Evolutionary conservation across 2,888 invertebrate species (phyloP), one percentile per base, ranked within the genome.

Genomic region (Agrotis exclamationis): DNA sequence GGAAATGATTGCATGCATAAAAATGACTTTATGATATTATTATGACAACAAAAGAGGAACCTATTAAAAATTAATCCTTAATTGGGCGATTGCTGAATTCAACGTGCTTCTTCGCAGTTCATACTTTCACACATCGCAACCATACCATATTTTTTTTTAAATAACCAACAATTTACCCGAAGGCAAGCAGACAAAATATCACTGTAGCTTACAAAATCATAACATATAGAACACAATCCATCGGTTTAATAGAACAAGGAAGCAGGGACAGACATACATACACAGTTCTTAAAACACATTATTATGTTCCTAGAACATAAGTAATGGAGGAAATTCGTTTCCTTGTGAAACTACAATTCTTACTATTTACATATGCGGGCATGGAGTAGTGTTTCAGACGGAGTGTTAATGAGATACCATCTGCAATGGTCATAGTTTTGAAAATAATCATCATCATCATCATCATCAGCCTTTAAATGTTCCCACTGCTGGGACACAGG

Each of bases 251-350:
- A 53, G 28, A 78, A 86, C 79, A 78, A 83, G 91, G 91, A 91
- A 93, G 86, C 82, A 83, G 82, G 86, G 66, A 70, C 80, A 78
- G 79, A 81, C 82, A 75, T 77, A 84, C 71, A 64, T 74, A 64
- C 63, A 71, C 78, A 80, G 70, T 87, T 85, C 87, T 74, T 70
- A 70, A 86, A 87, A 89, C 70, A 67, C 85, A 70, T 82, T 78
- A 75, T 62, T 85, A 89, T 89, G 87, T 94, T 94, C 94, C 63
- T 2, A 73, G 94, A 93, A 94, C 58, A 66, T 63, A 65, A 72
- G 68, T 65, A 71, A 72, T 80, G 83, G 77, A 93, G 93, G 93
- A 94, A 92, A 89, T 89, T 80, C 80, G 79, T 89, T 92, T 93
- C 93, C 93, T 90, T 82, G 84, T 83, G 74, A 67, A 80, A 86